Conservation (phyloP, 1,140 invertebrate species). For the Melitaea cinxia region DNA sequence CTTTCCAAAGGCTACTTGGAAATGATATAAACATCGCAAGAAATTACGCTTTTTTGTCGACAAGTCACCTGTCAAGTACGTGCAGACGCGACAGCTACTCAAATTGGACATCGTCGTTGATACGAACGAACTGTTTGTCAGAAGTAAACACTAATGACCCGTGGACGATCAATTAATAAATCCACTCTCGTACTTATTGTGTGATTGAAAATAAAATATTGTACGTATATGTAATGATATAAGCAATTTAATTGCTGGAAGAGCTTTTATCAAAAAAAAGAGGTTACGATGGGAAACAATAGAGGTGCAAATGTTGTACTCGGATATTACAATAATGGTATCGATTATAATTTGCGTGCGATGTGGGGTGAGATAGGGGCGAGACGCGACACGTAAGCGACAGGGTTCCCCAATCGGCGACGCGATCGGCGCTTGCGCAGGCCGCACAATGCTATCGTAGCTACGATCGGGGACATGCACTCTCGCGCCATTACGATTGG, state of each 20-base stretch:
- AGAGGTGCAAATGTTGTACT: constrained; percentile 72
- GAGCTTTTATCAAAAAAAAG: constrained; percentile 1
- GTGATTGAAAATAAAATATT: neutral
- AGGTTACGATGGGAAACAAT: constrained; percentile 63
- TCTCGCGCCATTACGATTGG: constrained; percentile 74
- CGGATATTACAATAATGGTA: constrained; percentile 79
- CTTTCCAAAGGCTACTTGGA: constrained; percentile 43
- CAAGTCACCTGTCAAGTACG: constrained; percentile 46
- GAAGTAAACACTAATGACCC: constrained; percentile 41
- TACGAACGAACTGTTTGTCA: constrained; percentile 45
- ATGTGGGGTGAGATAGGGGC: constrained; percentile 66
- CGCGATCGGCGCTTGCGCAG: constrained; percentile 69
- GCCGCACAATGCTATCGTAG: constrained; percentile 75
- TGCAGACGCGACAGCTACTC: constrained; percentile 49
- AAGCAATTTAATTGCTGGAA: constrained; percentile 37
- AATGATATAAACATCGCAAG: constrained; percentile 42
- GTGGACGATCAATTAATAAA: constrained; percentile 20
- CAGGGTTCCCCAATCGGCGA: constrained; percentile 71
- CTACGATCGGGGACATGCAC: constrained; percentile 72
- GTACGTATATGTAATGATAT: constrained; percentile 15
- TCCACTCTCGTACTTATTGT: constrained; percentile 2
- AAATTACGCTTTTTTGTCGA: constrained; percentile 47
- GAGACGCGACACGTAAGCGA: constrained; percentile 76
- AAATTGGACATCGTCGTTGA: constrained; percentile 52
- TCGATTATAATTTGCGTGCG: constrained; percentile 81